Evolutionary conservation across 2,888 invertebrate species (phyloP).

Genomic region (Calephelis perditalis): DNA sequence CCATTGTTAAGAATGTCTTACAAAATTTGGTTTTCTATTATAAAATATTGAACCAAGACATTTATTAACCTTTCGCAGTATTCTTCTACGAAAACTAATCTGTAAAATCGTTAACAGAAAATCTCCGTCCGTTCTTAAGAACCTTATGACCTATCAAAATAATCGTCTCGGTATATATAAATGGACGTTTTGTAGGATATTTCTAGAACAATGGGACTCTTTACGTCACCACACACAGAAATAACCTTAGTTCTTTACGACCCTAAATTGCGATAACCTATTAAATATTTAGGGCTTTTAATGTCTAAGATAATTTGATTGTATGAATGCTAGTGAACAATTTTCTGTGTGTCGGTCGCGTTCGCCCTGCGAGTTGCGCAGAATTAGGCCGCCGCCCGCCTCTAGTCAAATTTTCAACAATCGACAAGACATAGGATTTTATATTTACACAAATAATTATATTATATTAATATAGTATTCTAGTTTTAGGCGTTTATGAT

Average conservation of each 20-base stretch:
- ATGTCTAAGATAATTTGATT: constrained; percentile 16
- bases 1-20: constrained; percentile 14
- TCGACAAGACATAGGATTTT: constrained; percentile 75
- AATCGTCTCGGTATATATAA: constrained; percentile 4
- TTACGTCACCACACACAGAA: constrained; percentile 28
- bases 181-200: constrained; percentile 20
- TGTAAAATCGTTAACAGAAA: constrained; percentile 25
- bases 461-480: constrained; percentile 78
- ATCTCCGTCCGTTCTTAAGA: constrained; percentile 37
- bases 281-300: constrained; percentile 18
- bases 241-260: constrained; percentile 10
- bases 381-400: constrained; percentile 53
- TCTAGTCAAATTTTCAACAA: constrained; percentile 78
- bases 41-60: constrained; percentile 17
- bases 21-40: constrained; percentile 18
- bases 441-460: constrained; percentile 79
- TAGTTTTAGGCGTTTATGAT: constrained; percentile 76
- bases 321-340: constrained; percentile 16
- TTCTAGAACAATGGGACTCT: constrained; percentile 12
- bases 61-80: constrained; percentile 11
- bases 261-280: constrained; percentile 12
- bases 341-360: constrained; percentile 30
- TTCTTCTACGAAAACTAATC: constrained; percentile 12
- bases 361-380: constrained; percentile 29
- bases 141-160: constrained; percentile 14